Evolutionary conservation across 2,113 vertebrate species (phyloP).

Genomic region (Eretmodus cyanostictus): DNA sequence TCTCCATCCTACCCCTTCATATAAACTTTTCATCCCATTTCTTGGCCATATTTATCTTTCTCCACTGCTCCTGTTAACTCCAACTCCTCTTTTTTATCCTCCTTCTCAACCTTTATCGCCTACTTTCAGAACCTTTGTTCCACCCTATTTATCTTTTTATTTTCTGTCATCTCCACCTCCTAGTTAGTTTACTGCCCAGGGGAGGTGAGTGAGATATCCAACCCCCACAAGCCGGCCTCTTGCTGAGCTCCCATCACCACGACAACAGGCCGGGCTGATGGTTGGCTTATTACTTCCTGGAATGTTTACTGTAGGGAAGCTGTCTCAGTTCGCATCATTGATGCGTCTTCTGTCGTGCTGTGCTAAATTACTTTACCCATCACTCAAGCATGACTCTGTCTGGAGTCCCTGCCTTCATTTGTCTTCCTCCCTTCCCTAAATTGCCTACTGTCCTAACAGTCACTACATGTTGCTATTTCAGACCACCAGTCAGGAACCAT

Average conservation of each 20-base stretch:
- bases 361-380: constrained; percentile 40
- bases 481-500: background rate
- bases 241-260: background rate
- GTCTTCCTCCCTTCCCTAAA: background rate
- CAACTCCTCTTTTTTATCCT: background rate
- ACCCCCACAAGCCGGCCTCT: constrained; percentile 21
- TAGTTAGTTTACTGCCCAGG: constrained; percentile 26
- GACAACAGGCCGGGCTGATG: constrained; percentile 6
- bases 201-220: constrained; percentile 35
- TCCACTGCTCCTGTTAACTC: constrained; percentile 1
- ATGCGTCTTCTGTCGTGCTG: constrained; percentile 3
- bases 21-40: constrained; percentile 18
- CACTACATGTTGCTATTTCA: background rate
- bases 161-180: background rate
- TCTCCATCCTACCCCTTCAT: background rate
- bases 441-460: background rate
- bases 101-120: background rate
- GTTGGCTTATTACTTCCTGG: constrained; percentile 39
- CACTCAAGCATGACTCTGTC: constrained; percentile 5
- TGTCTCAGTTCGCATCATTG: background rate
- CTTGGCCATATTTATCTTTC: constrained; percentile 40
- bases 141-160: constrained; percentile 11
- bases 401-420: background rate
- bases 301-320: constrained; percentile 30
- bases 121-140: background rate